Evolutionary conservation across 1,140 invertebrate species (phyloP).

Genomic region (Oncopodura yosiiana): DNA sequence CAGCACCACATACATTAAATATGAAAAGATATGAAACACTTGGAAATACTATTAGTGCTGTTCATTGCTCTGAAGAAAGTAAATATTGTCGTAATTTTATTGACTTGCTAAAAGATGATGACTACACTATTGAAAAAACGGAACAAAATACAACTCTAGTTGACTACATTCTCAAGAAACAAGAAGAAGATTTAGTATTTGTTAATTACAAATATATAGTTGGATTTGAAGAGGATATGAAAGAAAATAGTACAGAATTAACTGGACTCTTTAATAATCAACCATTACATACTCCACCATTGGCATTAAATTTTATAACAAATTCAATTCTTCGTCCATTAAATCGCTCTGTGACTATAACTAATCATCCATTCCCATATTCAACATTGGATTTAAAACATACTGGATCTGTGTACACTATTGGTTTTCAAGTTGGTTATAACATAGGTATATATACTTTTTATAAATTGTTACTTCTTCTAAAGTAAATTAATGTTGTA

Average conservation of each 20-base stretch:
- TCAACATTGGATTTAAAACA: constrained; percentile 35
- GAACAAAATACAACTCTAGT: constrained; percentile 7
- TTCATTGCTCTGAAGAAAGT: constrained; percentile 6
- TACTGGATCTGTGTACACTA: constrained; percentile 13
- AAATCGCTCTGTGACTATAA: constrained; percentile 43
- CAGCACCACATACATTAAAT: constrained; percentile 37
- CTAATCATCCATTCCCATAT: constrained; percentile 51
- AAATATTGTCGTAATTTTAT: constrained; percentile 6
- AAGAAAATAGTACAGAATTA: constrained; percentile 9
- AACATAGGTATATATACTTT: too few species aligned
- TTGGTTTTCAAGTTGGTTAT: constrained; percentile 36
- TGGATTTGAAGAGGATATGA: constrained; percentile 19
- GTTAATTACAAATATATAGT: constrained; percentile 36
- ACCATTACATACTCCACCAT: constrained; percentile 43
- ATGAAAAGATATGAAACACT: constrained; percentile 27
- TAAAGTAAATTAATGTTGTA: too few species aligned
- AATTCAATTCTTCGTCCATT: constrained; percentile 40
- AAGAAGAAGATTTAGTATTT: constrained; percentile 21
- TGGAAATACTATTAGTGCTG: constrained; percentile 14
- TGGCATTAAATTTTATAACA: constrained; percentile 40
- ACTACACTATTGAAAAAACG: neutral
- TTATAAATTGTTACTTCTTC: too few species aligned
- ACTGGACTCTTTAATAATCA: constrained; percentile 44
- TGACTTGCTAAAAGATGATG: neutral
- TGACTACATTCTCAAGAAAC: constrained; percentile 9